Evolutionary conservation across 2,113 vertebrate species (phyloP).

Genomic region (Benitochromis conjunctus): DNA sequence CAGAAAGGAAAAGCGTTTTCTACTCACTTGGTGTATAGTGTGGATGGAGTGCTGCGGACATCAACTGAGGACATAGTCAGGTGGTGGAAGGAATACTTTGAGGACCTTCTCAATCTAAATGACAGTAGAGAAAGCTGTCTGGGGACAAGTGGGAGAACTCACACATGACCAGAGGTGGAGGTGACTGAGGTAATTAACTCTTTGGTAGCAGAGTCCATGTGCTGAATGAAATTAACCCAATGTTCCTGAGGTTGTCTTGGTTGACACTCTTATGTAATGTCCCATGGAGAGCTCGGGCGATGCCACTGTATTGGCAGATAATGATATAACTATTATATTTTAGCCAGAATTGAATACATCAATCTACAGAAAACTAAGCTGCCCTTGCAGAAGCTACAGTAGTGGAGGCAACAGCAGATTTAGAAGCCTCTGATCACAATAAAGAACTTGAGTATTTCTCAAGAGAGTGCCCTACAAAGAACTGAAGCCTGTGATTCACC

Average conservation of each 20-base stretch:
- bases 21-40: accelerated
- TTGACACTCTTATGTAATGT: accelerated
- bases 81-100: background rate
- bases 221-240: background rate
- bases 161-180: background rate
- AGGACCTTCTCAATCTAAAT: no score
- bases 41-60: background rate
- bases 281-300: background rate
- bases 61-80: background rate
- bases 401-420: no score
- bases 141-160: accelerated
- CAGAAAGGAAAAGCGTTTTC: accelerated
- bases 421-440: background rate
- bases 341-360: accelerated
- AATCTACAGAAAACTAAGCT: background rate
- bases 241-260: background rate
- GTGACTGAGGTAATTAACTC: no score
- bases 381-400: background rate
- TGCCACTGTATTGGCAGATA: background rate
- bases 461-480: background rate
- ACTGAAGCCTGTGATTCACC: background rate
- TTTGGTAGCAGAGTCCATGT: background rate
- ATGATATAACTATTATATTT: background rate
- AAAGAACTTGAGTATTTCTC: background rate
- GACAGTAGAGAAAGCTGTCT: no score